Evolutionary conservation across 2,888 invertebrate genomes (phyloP).

Genomic region (Trissonchulus sp.): DNA sequence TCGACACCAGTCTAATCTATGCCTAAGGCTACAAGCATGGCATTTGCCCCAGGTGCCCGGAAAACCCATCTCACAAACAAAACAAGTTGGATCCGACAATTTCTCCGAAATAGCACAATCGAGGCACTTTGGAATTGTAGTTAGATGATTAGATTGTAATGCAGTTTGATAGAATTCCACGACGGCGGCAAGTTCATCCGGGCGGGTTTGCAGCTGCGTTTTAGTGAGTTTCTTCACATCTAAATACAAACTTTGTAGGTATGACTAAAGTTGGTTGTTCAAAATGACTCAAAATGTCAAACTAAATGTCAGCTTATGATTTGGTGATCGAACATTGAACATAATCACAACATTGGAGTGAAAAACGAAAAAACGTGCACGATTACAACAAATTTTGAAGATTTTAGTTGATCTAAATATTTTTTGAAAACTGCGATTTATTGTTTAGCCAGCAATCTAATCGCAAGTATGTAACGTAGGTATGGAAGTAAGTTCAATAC

Average conservation of each 20-base stretch:
- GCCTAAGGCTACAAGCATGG: not conserved
- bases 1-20: not conserved
- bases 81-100: not conserved
- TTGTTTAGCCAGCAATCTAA: constrained; percentile 3
- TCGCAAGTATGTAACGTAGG: not conserved
- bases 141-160: not conserved
- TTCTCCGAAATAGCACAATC: not conserved
- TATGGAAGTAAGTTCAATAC: not conserved
- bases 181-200: not conserved
- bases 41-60: not conserved
- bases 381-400: too few species aligned
- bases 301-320: too few species aligned
- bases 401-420: too few species aligned
- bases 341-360: too few species aligned
- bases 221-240: not conserved
- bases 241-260: too few species aligned
- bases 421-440: too few species aligned
- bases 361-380: too few species aligned
- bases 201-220: not conserved
- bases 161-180: not conserved
- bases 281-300: not conserved
- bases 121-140: not conserved
- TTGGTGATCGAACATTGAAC: too few species aligned
- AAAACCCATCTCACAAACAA: not conserved
- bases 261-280: too few species aligned